Base-by-base conservation (phyloP, 2,888 invertebrate species). In the Plemyria rubiginata region DNA sequence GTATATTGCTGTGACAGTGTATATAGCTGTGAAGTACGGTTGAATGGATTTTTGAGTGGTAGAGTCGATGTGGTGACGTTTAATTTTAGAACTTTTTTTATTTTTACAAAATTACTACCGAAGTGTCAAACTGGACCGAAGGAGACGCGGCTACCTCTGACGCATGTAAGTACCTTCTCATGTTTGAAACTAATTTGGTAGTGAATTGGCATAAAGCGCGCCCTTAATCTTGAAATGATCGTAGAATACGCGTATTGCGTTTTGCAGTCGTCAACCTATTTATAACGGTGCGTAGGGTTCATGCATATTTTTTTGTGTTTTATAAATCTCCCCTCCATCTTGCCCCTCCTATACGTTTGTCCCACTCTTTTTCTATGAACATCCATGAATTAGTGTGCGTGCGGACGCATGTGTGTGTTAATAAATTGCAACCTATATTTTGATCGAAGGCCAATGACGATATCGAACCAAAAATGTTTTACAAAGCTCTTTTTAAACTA, bases 71-170 rank as follows among this genome's bases (percentile, higher is more conserved):
- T 81, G 82, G 85, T 87, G 85, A 86, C 88, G 87, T 85, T 80
- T 80, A 77, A 73, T 76, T 86, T 84, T 82, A 81, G 81, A 84
- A 85, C 85, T 85, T 88, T 86, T 81, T 82, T 88, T 65, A 57
- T 60, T 85, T 85, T 83, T 79, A 80, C 85, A 92, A 92, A 91
- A 92, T 92, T 92, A 88, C 90, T 86, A 88, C 91, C 91, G 79
- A 91, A 87, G 90, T 92, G 88, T 90, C 92, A 90, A 91, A 89
- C 91, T 92, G 92, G 92, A 92, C 88, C 87, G 92, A 91, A 83
- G 91, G 87, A 85, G 92, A 88, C 76, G 85, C 88, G 86, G 84
- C 90, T 89, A 84, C 92, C 88, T 88, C 92, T 92, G 92, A 91
- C 92, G 92, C 86, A 92, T 92, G 92, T 92, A 70, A 92, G 92